Evolutionary conservation across 2,113 vertebrate species (phyloP), one percentile per base, ranked within the genome.

Genomic region (Capreolus pygargus): DNA sequence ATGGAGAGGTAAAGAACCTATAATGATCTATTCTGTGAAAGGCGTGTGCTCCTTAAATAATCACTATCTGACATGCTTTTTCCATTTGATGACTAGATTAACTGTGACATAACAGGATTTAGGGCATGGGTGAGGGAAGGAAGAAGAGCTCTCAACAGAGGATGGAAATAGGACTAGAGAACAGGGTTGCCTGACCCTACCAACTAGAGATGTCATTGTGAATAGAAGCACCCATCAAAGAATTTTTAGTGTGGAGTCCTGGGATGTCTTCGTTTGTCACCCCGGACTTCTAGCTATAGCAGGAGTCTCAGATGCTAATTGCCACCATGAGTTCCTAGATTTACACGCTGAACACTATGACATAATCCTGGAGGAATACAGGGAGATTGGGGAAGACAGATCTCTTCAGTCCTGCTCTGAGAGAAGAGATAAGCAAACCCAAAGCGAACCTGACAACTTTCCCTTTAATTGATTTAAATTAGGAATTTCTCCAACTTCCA

Each of bases 381-480:
- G 21, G 3, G 76, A 95, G 91, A 97, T 57, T 94, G 92, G 89
- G 21, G 86, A 86, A 98, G 97, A 97, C 67, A 96, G 95, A 74
- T 97, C 96, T 97, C 55, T 70, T 93, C 81, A 79, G 78, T 43
- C 50, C 50, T 1, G 17, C 55, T 86, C 45, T 33, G 97, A 97
- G 96, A 92, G 10, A 39, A 57, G 43, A 97, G 91, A 93, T 74
- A 92, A 98, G 95, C 91, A 87, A 90, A 76, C 36, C 87, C 50
- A 97, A 98, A 98, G 94, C 13, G 43, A 96, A 98, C 23, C 81
- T 97, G 97, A 98, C 95, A 98, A 93, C 61, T 94, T 97, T 82
- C 52, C 95, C 94, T 98, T 97, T 97, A 98, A 98, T 28, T 98
- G 97, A 98, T 97, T 98, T 98, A 98, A 97, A 98, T 98, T 96